A percentile compares a stretch with the other conserved stretches of the same genome.
phyloP scores from a whole-genome alignment of 2,888 invertebrate genomes.

The Tetragnatha montana region DNA sequence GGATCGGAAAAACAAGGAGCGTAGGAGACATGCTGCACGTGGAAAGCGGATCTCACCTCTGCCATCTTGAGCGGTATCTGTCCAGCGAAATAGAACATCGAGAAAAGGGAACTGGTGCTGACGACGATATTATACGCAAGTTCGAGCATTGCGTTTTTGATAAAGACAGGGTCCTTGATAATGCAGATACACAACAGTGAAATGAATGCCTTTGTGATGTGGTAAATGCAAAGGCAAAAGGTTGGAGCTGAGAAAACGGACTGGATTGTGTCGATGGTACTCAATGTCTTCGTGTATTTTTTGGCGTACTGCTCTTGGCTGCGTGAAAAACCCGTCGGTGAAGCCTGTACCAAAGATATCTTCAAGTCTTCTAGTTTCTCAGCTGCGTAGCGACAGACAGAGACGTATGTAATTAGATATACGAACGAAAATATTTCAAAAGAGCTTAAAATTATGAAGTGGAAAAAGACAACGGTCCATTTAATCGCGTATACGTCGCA shows the following conservation, averaged over 20 bases:
- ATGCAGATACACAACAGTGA: neutral
- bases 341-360: too few species aligned
- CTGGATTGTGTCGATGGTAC: neutral
- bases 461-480: too few species aligned
- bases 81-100: slow-evolving; percentile 4
- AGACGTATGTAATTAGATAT: too few species aligned
- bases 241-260: neutral
- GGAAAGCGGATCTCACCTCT: neutral
- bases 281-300: neutral
- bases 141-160: neutral
- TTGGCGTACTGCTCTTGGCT: neutral
- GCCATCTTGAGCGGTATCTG: slow-evolving; percentile 10
- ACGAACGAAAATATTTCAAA: too few species aligned
- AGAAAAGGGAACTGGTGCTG: neutral
- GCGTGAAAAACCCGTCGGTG: too few species aligned
- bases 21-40: neutral
- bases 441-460: too few species aligned
- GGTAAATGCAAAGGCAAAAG: neutral
- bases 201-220: neutral
- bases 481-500: neutral
- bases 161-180: neutral
- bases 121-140: neutral
- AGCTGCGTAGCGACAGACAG: too few species aligned
- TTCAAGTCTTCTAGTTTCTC: too few species aligned
- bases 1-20: neutral